A percentile compares a stretch with the other conserved stretches of the same genome.
Conservation (phyloP, 2,113 vertebrate genomes). For the Scolopax mira region DNA sequence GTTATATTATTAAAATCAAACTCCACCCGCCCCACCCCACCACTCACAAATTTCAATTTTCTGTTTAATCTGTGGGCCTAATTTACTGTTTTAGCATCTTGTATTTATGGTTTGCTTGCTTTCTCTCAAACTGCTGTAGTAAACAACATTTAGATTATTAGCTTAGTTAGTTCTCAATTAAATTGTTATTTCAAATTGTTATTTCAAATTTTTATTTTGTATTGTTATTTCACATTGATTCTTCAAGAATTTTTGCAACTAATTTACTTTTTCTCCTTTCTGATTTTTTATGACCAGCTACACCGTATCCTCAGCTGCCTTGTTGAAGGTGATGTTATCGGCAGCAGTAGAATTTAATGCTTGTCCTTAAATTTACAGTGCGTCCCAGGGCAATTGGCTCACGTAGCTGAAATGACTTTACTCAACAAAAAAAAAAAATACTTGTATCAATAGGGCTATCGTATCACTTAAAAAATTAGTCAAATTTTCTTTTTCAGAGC, state of each 20-base stretch:
- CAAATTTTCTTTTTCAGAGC: neutral
- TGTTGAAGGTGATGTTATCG: neutral
- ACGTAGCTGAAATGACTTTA: neutral
- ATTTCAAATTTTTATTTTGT: too few relatives aligned
- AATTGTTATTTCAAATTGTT: neutral
- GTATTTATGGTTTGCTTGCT: neutral
- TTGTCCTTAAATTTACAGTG: neutral
- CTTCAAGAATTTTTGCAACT: neutral
- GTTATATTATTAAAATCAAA: neutral
- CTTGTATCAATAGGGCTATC: neutral
- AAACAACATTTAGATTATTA: neutral
- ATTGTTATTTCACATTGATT: neutral
- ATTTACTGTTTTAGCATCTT: neutral
- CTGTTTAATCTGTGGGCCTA: neutral
- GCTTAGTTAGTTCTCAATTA: neutral
- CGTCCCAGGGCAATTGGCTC: neutral
- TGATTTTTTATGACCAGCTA: neutral
- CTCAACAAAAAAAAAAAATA: neutral
- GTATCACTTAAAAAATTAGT: neutral
- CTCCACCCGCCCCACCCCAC: fast-evolving
- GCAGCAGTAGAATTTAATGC: neutral
- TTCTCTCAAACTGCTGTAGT: neutral
- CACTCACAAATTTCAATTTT: neutral
- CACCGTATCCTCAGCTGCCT: neutral
- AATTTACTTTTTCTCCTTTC: neutral